Evolutionary conservation across 2,113 vertebrate genomes (phyloP), one percentile per base, ranked within the genome.

Genomic region (Amphiprion percula): DNA sequence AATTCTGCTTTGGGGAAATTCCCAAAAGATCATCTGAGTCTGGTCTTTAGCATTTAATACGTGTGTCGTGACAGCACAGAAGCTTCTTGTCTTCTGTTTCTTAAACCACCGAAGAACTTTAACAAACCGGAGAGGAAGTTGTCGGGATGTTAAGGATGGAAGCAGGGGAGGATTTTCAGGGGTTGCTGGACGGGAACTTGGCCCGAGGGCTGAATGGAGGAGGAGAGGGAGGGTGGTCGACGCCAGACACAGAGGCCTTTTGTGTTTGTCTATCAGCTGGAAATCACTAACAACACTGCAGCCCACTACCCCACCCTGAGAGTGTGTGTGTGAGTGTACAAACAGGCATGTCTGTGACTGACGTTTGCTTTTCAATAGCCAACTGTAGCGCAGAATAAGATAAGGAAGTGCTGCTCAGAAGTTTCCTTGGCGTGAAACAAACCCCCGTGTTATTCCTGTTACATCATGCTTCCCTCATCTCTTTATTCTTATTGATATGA

Each of bases 181-280:
- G 33, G 70, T 17, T 44, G 59, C 33, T 28, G 60, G 75, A 82
- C 68, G 68, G 80, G 85, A 87, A 77, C 71, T 68, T 1, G 15
- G 68, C 53, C 62, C 12, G 49, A 60, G 71, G 74, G 63, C 33
- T 72, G 84, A 87, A 82, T 75, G 58, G 77, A 37, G 67, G 26
- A 26, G 10, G 56, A 47, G 53, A 50, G 58, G 70, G 71, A 66
- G 82, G 79, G 85, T 63, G 77, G 71, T 75, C 39, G 74, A 75
- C 21, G 65, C 74, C 85, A 74, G 74, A 87, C 84, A 90, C 82
- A 89, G 79, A 69, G 69, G 72, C 16, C 84, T 85, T 89, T 92
- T 92, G 87, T 92, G 87, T 88, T 89, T 87, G 89, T 80, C 67
- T 90, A 92, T 90, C 89, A 77, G 86, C 87, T 90, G 82, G 86